Conservation (phyloP, 2,113 vertebrate genomes). For the Ciconia boyciana region DNA sequence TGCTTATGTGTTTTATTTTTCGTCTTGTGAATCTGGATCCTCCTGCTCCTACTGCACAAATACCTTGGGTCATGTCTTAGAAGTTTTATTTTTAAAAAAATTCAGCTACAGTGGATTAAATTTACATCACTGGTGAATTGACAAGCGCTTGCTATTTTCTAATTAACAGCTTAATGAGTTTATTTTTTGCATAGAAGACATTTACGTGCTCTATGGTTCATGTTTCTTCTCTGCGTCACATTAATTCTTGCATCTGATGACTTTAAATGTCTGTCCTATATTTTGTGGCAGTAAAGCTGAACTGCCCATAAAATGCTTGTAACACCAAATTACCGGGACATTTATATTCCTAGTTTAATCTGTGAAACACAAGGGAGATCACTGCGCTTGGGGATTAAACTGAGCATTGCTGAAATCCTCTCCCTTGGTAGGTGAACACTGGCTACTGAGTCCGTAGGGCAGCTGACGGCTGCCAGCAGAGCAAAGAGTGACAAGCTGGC, state of each 20-base stretch:
- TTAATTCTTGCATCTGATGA: neutral
- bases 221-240: neutral
- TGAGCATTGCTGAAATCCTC: neutral
- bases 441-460: neutral
- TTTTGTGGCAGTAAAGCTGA: neutral
- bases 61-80: neutral
- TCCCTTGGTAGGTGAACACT: too few relatives aligned
- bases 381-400: neutral
- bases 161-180: neutral
- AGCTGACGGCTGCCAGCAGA: neutral
- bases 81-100: neutral
- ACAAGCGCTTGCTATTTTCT: neutral
- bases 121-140: neutral
- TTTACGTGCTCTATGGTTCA: neutral
- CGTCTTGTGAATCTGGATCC: neutral
- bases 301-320: neutral
- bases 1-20: neutral
- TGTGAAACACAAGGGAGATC: neutral
- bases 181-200: neutral
- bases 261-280: neutral
- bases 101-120: neutral
- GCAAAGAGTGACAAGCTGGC: neutral
- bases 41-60: neutral
- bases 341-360: neutral
- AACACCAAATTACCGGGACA: neutral